Evolutionary conservation across 2,797 vertebrate species (phyloP).

Genomic region (Ctenopoma kingsleyae): DNA sequence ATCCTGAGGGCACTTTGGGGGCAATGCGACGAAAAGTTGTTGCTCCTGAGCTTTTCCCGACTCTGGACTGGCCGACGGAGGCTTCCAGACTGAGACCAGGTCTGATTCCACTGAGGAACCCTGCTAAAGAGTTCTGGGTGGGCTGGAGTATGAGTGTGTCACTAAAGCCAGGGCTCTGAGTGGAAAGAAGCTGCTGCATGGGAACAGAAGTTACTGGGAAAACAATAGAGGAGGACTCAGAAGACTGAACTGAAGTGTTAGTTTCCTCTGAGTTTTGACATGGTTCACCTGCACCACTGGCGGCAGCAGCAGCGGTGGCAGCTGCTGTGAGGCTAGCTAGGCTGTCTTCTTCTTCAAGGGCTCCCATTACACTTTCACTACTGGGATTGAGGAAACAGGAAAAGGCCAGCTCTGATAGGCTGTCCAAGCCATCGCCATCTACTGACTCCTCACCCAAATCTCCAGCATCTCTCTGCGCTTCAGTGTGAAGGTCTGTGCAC

Average conservation of each 20-base stretch:
- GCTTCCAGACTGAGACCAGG: slow-evolving; percentile 85
- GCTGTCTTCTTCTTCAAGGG: slow-evolving; percentile 71
- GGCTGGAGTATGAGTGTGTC: slow-evolving; percentile 79
- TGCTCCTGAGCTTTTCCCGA: slow-evolving; percentile 72
- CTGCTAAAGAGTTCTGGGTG: slow-evolving; percentile 61
- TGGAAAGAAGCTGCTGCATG: slow-evolving; percentile 73
- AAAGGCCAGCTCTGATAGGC: slow-evolving; percentile 76
- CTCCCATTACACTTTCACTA: slow-evolving; percentile 62
- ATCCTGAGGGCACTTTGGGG: slow-evolving; percentile 89
- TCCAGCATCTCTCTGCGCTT: slow-evolving; percentile 56
- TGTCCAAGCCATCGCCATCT: slow-evolving; percentile 67
- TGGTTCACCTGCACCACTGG: slow-evolving; percentile 37
- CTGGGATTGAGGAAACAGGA: slow-evolving; percentile 80
- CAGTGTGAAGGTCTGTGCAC: slow-evolving; percentile 83
- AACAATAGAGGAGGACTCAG: slow-evolving; percentile 65
- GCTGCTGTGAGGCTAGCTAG: slow-evolving; percentile 71
- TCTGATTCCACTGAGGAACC: slow-evolving; percentile 66
- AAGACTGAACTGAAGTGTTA: slow-evolving; percentile 35
- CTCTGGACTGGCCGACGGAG: slow-evolving; percentile 82
- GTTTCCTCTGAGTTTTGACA: slow-evolving; percentile 37
- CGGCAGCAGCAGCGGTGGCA: slow-evolving; percentile 46
- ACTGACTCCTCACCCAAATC: slow-evolving; percentile 57
- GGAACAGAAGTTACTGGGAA: slow-evolving; percentile 72
- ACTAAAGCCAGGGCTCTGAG: slow-evolving; percentile 64
- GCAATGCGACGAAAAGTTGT: slow-evolving; percentile 95